These are phyloP conservation scores for Calidris pygmaea DNA, from an alignment of 2,113 vertebrate species.

Conservation along the genomic window DNA sequence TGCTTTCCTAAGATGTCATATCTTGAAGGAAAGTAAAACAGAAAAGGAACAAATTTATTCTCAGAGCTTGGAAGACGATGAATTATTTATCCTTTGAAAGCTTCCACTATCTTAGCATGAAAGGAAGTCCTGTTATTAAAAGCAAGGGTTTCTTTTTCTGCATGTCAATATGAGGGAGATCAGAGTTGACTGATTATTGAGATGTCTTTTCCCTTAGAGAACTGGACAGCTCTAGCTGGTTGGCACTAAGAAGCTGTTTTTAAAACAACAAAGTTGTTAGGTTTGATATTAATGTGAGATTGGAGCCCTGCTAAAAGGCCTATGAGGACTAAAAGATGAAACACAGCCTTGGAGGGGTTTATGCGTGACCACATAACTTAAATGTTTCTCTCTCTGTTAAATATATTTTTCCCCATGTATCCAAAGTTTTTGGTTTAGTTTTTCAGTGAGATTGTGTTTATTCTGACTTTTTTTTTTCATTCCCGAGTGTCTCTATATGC, in stretches of 20 bases:
- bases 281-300: conserved; percentile 50
- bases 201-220: conserved; percentile 49
- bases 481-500: not conserved
- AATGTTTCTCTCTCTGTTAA: not conserved
- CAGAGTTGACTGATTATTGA: conserved; percentile 56
- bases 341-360: conserved; percentile 12
- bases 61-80: conserved; percentile 66
- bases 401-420: not conserved
- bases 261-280: conserved; percentile 60
- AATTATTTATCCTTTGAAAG: conserved; percentile 79
- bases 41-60: conserved; percentile 78
- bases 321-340: conserved; percentile 17
- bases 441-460: conserved; percentile 1
- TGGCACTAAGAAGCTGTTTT: conserved; percentile 26
- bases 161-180: conserved; percentile 64
- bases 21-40: conserved; percentile 76
- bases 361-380: conserved; percentile 35
- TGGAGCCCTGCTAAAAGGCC: conserved; percentile 8
- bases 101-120: conserved; percentile 69
- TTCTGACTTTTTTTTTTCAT: conserved; percentile 26
- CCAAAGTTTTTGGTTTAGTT: not conserved
- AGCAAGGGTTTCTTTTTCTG: conserved; percentile 66
- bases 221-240: conserved; percentile 1
- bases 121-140: conserved; percentile 71
- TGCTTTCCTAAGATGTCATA: conserved; percentile 68